Evolutionary conservation across 2,888 invertebrate genomes (phyloP), one percentile per base, ranked within the genome.

Genomic region (Eilema caniola): DNA sequence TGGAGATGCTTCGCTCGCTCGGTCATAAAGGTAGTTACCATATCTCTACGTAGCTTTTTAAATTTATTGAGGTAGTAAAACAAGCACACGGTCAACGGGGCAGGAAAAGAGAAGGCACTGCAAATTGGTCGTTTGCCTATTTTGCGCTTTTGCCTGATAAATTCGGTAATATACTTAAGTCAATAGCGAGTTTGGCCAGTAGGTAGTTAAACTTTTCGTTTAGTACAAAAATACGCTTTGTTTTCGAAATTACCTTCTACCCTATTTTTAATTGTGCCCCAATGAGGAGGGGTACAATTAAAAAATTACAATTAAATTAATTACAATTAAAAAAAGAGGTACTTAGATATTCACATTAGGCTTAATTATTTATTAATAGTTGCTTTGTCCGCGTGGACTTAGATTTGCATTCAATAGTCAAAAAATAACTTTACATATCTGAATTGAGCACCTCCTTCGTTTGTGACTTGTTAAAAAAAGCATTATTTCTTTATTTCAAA

Each of bases 1-100:
- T 53, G 53, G 53, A 53, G 53, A 53, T 53, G n/a, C 53, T 53
- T n/a, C n/a, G 53, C 53, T 53, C n/a, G 53, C 53, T 53, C 53
- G 53, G 20, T 53, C 53, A 53, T 53, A 53, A 53, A 53, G 53
- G 53, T 53, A 53, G 53, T 53, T 53, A 53, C 53, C 53, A 53
- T 53, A 53, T 53, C n/a, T 53, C 53, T 53, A 20, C 53, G 53
- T 53, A 53, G 53, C n/a, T n/a, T 53, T 53, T 53, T 53, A 53
- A 53, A 53, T 53, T 53, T 53, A 53, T 53, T 53, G 53, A n/a
- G 53, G 53, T 53, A 53, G n/a, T 53, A 53, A 53, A 53, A 53
- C 53, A n/a, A 53, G n/a, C n/a, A 53, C 8, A 53, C 25, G 24
- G 59, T 59, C 59, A 59, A 25, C 25, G 59, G 24, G 24, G 24